Conservation (phyloP, 2,888 invertebrate species). For the Lithophane leautieri region DNA sequence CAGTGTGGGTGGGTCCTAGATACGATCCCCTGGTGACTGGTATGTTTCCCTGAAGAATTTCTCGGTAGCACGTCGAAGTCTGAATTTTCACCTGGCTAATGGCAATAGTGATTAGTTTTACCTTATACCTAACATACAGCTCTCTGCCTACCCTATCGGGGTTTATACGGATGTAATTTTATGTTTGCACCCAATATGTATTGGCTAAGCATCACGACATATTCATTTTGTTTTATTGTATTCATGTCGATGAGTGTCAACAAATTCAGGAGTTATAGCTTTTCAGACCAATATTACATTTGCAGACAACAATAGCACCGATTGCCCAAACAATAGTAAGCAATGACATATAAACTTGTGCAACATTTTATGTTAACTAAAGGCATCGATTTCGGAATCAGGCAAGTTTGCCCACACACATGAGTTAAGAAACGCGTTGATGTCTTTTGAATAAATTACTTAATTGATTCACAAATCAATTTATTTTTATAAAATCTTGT, state of each 20-base stretch:
- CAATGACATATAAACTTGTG: background rate
- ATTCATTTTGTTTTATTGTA: background rate
- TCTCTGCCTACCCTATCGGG: background rate
- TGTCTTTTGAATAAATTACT: slow-evolving; percentile 44
- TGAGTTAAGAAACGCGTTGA: slow-evolving; percentile 44
- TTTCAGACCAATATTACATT: background rate
- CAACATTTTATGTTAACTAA: slow-evolving; percentile 1
- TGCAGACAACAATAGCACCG: slow-evolving; percentile 6
- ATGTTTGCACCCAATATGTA: background rate
- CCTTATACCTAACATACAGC: background rate
- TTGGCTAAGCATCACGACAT: background rate
- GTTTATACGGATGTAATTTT: background rate
- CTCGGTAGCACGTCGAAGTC: background rate
- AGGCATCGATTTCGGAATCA: slow-evolving; percentile 4
- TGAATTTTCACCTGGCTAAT: background rate
- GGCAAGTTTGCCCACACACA: background rate
- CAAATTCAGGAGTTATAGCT: background rate
- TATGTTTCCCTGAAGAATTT: background rate
- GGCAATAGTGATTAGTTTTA: background rate
- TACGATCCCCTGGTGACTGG: background rate
- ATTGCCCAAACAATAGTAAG: background rate
- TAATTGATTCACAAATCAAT: slow-evolving; percentile 31
- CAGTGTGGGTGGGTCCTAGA: background rate
- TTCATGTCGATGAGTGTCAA: background rate
- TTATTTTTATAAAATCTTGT: slow-evolving; percentile 1